Evolutionary conservation across 2,113 vertebrate genomes (phyloP).

Genomic region (Pteruthius melanotis): DNA sequence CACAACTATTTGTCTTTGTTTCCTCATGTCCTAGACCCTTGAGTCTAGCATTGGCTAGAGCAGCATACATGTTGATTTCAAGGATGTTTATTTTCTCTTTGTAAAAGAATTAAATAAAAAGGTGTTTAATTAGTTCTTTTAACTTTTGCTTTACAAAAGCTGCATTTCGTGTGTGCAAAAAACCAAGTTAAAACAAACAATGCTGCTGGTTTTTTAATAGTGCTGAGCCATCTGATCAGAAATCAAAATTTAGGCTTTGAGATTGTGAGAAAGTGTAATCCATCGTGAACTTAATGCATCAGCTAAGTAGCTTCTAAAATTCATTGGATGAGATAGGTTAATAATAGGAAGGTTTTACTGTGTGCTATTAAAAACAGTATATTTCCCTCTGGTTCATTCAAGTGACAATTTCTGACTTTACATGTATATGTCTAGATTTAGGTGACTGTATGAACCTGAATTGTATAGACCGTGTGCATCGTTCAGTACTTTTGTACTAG

Average conservation of each 20-base stretch:
- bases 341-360: background rate
- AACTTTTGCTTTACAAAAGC: background rate
- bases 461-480: background rate
- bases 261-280: background rate
- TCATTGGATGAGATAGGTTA: background rate
- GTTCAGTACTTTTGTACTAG: background rate
- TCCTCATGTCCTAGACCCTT: background rate
- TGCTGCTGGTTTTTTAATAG: background rate
- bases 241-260: background rate
- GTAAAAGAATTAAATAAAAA: background rate
- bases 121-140: background rate
- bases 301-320: background rate
- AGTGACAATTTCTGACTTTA: background rate
- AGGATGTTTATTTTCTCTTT: background rate
- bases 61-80: background rate
- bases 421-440: background rate
- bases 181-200: background rate
- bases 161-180: background rate
- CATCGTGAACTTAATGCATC: background rate
- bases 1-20: background rate
- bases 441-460: background rate
- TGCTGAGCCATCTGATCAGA: background rate
- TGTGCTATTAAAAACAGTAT: background rate
- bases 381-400: background rate
- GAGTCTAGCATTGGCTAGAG: background rate